Percentiles rank a stretch among this genome's conserved stretches.
These are phyloP conservation scores for Xenopus tropicalis DNA, from an alignment of 2,113 vertebrate species.

Conservation along the genomic window DNA sequence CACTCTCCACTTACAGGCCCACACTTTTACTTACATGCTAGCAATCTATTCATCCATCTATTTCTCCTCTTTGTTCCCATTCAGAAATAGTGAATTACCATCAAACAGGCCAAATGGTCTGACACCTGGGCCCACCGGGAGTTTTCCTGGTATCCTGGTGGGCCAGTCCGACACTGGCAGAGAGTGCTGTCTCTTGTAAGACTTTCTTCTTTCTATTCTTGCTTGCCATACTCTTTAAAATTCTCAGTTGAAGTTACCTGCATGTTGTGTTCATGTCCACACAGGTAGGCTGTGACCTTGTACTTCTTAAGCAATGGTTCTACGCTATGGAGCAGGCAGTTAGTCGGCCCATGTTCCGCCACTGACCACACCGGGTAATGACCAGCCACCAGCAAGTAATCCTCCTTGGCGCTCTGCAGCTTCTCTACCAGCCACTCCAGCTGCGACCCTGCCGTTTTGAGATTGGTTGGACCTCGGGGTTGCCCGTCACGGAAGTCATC, in stretches of 20 bases:
- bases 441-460: slow-evolving; percentile 64
- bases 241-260: slow-evolving; percentile 64
- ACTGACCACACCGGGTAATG: slow-evolving; percentile 92
- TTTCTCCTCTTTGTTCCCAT: too few species aligned
- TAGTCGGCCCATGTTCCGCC: slow-evolving; percentile 81
- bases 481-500: slow-evolving; percentile 69
- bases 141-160: too few species aligned
- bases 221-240: background rate
- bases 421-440: slow-evolving; percentile 76
- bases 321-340: slow-evolving; percentile 71
- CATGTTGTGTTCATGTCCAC: slow-evolving; percentile 89
- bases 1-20: too few species aligned
- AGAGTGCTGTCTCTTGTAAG: too few species aligned
- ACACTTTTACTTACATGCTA: too few species aligned
- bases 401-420: slow-evolving; percentile 68
- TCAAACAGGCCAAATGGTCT: too few species aligned
- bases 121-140: too few species aligned
- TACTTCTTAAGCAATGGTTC: slow-evolving; percentile 72
- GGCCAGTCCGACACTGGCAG: too few species aligned
- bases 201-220: too few species aligned
- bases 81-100: too few species aligned
- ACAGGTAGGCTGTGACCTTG: slow-evolving; percentile 78
- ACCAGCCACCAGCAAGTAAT: slow-evolving; percentile 81
- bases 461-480: slow-evolving; percentile 57
- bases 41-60: too few species aligned